Evolutionary conservation across 2,113 vertebrate species (phyloP).

Genomic region (Beaufortia kweichowensis): DNA sequence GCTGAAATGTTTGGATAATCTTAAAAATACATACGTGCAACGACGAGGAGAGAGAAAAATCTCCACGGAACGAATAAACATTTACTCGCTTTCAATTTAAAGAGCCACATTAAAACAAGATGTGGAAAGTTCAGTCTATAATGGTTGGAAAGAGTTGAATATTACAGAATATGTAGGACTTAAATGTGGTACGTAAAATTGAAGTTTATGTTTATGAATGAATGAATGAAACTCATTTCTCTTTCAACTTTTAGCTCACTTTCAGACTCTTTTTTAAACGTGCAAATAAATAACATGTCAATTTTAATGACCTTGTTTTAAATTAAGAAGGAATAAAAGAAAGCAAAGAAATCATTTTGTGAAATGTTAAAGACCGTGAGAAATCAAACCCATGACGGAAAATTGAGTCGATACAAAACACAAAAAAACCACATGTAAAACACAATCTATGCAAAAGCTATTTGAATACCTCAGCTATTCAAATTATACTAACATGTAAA

Average conservation of each 20-base stretch:
- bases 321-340: too few relatives aligned
- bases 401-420: constrained; percentile 27
- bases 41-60: constrained; percentile 59
- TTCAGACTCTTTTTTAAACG: constrained; percentile 56
- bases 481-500: constrained; percentile 50
- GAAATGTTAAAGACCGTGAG: not conserved
- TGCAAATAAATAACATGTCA: constrained; percentile 42
- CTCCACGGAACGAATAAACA: constrained; percentile 74
- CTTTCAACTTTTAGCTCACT: constrained; percentile 35
- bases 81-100: constrained; percentile 67
- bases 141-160: constrained; percentile 43
- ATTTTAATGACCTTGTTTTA: too few relatives aligned
- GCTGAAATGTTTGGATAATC: constrained; percentile 75
- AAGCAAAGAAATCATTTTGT: too few relatives aligned
- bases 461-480: constrained; percentile 55
- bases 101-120: constrained; percentile 74
- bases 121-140: constrained; percentile 61
- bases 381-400: not conserved
- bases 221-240: constrained; percentile 28
- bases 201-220: constrained; percentile 20
- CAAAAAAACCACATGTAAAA: constrained; percentile 39
- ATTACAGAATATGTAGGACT: constrained; percentile 32
- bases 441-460: constrained; percentile 49
- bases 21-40: constrained; percentile 71
- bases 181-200: not conserved